Base-by-base conservation (phyloP, 1,140 invertebrate species). In the Ruditapes philippinarum region DNA sequence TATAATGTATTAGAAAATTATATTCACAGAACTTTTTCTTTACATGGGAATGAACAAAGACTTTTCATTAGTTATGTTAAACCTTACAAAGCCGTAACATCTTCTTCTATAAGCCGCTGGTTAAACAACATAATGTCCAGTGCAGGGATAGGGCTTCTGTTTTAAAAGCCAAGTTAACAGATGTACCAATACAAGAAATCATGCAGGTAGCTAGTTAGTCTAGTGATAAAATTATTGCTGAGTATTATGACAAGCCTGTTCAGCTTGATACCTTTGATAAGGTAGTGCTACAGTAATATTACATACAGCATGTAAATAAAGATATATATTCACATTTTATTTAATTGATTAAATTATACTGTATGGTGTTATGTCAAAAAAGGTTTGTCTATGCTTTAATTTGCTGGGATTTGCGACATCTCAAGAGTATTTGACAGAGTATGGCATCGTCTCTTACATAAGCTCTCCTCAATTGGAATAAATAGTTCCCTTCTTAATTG, bases 1-100 rank as follows among this genome's bases (percentile, higher is more conserved):
- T 65, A 60, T 40, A 82, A 31, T 74, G 51, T 42, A 22, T 60
- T 86, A n/a, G 54, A 49, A 73, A 65, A 81, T 45, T 81, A 90
- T 74, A 57, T 81, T 38, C 22, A 28, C 17, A 49, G 83, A 28
- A 86, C 76, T 28, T 28, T 25, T 12, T 4, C 19, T 25, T 31
- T 65, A 19, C 19, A 51, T 4, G 76, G 51, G 19, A 22, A n/a
- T 68, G 78, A 86, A 12, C 70, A 38, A 9, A 36, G 33, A 31
- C 45, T 89, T 19, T 86, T 91, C 49, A 84, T 91, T 25, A 83
- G 62, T 74, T 84, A 31, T 38, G 31, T 89, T 17, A 73, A 74
- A 60, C 81, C 86, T 0, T 68, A 81, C 57, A 83, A 90, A 68
- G 9, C 65, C 11, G 85, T 88, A 22, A 25, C 60, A 1, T 78